A percentile compares a stretch with the other conserved stretches of the same genome.
phyloP scores from a whole-genome alignment of 92 coral and sea anemone genomes.

The Bergia puertoricense region DNA sequence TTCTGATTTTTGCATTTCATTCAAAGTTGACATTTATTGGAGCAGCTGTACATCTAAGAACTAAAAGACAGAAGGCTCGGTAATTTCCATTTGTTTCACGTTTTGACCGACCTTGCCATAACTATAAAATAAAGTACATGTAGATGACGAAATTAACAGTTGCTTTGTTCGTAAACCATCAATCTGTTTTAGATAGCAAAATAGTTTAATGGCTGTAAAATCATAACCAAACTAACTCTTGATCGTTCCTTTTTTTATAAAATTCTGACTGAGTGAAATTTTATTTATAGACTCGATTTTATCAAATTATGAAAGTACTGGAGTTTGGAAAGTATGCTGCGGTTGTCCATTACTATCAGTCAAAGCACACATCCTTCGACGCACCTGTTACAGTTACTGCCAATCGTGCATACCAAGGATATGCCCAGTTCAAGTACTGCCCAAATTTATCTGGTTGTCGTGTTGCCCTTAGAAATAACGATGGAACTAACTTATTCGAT shows the following conservation, averaged over 20 bases:
- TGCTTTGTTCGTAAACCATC: no score
- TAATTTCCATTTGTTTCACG: no score
- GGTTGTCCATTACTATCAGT: constrained; percentile 92
- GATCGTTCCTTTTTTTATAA: neutral
- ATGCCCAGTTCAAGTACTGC: constrained; percentile 80
- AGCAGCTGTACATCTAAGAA: no score
- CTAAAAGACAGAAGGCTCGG: no score
- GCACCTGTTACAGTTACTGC: constrained; percentile 78
- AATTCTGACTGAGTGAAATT: neutral
- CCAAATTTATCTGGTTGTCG: constrained; percentile 95
- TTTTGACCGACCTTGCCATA: no score
- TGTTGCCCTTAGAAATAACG: constrained; percentile 61
- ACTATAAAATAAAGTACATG: no score
- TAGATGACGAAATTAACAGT: no score
- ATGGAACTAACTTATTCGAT: constrained; percentile 62
- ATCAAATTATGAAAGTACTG: constrained; percentile 51
- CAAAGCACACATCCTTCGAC: constrained; percentile 75
- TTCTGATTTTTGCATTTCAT: no score
- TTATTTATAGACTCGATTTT: constrained; percentile 51
- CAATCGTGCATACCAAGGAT: constrained; percentile 65
- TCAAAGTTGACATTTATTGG: no score
- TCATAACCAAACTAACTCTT: neutral
- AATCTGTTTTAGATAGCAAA: no score
- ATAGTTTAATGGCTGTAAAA: no score
- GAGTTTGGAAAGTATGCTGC: constrained; percentile 78